Evolutionary conservation across 1,140 invertebrate species (phyloP).

Genomic region (Helicoverpa zea): DNA sequence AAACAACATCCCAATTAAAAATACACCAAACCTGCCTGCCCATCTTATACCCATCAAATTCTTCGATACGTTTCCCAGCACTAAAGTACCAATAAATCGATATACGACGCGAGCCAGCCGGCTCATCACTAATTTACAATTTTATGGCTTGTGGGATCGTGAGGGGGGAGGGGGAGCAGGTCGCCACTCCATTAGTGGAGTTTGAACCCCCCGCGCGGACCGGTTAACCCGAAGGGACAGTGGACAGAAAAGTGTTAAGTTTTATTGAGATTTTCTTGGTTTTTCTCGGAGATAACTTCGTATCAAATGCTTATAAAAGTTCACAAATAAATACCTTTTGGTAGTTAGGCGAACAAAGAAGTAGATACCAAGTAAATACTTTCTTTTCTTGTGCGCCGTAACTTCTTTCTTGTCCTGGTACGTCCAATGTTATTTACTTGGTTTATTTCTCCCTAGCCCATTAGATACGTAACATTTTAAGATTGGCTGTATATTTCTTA

Average conservation of each 20-base stretch:
- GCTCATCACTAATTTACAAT: slow-evolving; percentile 86
- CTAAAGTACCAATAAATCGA: slow-evolving; percentile 85
- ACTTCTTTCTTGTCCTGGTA: too few species aligned
- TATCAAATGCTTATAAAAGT: too few species aligned
- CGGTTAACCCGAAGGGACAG: slow-evolving; percentile 72
- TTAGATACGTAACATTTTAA: too few species aligned
- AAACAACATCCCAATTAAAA: slow-evolving; percentile 2
- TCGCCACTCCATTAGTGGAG: slow-evolving; percentile 78
- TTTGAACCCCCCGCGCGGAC: slow-evolving; percentile 65
- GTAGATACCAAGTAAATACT: not conserved
- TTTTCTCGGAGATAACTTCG: not conserved
- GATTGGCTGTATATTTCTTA: too few species aligned
- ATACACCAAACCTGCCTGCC: not conserved
- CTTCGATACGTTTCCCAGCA: slow-evolving; percentile 66
- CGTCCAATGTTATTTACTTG: too few species aligned
- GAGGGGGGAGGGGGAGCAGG: slow-evolving; percentile 57
- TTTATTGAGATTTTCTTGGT: slow-evolving; percentile 4
- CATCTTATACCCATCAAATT: slow-evolving; percentile 52
- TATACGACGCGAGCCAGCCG: slow-evolving; percentile 75
- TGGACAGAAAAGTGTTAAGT: slow-evolving; percentile 61
- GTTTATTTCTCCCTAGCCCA: too few species aligned
- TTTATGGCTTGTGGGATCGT: slow-evolving; percentile 83
- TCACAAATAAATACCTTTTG: too few species aligned
- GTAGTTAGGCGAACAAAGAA: too few species aligned
- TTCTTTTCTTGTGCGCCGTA: too few species aligned